Evolutionary conservation across 2,113 vertebrate species (phyloP).

Genomic region (Reinhardtius hippoglossoides): DNA sequence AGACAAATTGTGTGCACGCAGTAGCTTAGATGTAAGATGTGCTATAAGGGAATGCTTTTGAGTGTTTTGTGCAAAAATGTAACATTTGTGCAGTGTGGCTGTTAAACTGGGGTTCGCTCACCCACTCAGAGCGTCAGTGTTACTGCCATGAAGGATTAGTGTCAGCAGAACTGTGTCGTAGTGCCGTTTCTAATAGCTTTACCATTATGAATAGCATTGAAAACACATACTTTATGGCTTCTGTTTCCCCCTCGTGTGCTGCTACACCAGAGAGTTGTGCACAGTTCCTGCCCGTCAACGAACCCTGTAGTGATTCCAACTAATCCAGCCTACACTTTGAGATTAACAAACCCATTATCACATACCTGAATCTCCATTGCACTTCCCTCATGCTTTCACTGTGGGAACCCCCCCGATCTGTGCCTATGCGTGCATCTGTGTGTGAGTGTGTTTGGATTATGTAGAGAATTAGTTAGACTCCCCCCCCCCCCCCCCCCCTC

Average conservation of each 20-base stretch:
- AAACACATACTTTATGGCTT: neutral
- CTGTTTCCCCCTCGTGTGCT: neutral
- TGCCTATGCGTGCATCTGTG: constrained; percentile 45
- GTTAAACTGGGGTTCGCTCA: neutral
- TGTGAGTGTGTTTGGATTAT: constrained; percentile 68
- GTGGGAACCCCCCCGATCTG: constrained; percentile 50
- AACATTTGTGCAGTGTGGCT: neutral
- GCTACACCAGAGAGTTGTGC: neutral
- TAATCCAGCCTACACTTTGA: constrained; percentile 52
- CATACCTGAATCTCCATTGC: constrained; percentile 56
- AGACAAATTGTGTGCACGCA: neutral
- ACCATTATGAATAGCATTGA: neutral
- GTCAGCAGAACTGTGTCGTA: constrained; percentile 8
- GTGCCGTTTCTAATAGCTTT: too few species aligned
- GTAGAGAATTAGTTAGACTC: constrained; percentile 61
- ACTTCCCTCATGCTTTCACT: constrained; percentile 45
- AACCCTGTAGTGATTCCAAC: constrained; percentile 6
- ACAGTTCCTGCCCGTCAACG: constrained; percentile 8
- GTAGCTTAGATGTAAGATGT: constrained; percentile 4
- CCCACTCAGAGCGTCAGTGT: neutral
- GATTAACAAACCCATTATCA: constrained; percentile 71
- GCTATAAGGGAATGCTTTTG: neutral
- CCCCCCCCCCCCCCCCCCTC: neutral
- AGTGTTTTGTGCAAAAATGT: neutral
- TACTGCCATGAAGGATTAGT: neutral